Evolutionary conservation across 2,113 vertebrate genomes (phyloP).

Genomic region (Oxygymnocypris stewartii): DNA sequence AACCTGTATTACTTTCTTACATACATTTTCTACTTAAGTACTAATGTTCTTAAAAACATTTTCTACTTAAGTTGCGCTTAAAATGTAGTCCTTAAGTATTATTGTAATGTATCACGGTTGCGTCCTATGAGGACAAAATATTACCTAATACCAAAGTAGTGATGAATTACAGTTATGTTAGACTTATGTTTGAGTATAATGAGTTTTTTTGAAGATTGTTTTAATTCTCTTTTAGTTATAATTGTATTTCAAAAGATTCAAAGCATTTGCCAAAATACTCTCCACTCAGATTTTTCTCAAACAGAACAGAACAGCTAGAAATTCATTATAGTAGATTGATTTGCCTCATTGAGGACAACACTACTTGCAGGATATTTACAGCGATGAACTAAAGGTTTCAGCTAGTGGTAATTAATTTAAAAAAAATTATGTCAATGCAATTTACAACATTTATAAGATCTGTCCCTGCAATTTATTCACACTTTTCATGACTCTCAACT

Average conservation of each 20-base stretch:
- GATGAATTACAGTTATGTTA: background rate
- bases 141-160: conserved; percentile 26
- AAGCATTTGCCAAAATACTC: background rate
- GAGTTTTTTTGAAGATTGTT: background rate
- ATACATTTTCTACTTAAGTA: background rate
- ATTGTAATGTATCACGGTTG: background rate
- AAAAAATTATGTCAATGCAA: background rate
- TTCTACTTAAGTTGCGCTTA: background rate
- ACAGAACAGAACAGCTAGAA: background rate
- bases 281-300: background rate
- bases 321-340: background rate
- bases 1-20: background rate
- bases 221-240: background rate
- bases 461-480: background rate
- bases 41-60: too few species aligned
- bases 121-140: background rate
- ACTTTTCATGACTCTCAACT: background rate
- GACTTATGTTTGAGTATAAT: background rate
- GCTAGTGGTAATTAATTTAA: background rate
- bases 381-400: background rate
- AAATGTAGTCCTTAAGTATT: background rate
- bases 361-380: background rate
- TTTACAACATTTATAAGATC: background rate
- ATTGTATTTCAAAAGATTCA: background rate
- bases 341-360: background rate